Percentiles rank a stretch among this genome's conserved stretches.
Conservation (phyloP, 2,888 invertebrate species). For the Pedicia rivosa region DNA sequence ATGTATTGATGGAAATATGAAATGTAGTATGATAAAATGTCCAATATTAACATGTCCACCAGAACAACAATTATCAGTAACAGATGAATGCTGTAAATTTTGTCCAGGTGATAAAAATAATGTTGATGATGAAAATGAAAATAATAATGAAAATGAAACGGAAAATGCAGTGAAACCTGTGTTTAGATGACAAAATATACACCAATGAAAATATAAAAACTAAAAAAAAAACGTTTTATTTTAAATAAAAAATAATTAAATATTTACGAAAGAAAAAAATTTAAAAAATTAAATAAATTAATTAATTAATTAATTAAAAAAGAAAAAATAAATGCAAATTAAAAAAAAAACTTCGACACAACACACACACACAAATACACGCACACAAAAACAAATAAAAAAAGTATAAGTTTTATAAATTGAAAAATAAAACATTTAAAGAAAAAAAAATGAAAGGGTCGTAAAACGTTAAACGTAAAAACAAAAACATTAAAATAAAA, state of each 20-base stretch:
- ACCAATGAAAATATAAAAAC: no score
- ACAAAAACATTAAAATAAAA: no score
- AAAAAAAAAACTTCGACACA: no score
- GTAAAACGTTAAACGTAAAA: no score
- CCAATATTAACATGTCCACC: conserved; percentile 62
- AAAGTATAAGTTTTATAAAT: no score
- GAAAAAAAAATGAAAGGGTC: no score
- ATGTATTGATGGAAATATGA: conserved; percentile 69
- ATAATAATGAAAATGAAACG: conserved; percentile 3
- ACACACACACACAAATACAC: no score
- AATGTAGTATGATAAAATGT: conserved; percentile 59
- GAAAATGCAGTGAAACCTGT: conserved; percentile 3
- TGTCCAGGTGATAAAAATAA: conserved; percentile 52
- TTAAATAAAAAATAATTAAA: background rate
- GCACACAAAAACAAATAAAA: no score
- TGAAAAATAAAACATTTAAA: no score
- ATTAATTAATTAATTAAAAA: conserved; percentile 2
- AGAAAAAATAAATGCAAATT: conserved; percentile 3
- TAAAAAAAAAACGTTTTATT: no score
- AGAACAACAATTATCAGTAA: conserved; percentile 61
- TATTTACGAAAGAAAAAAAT: background rate
- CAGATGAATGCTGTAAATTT: conserved; percentile 79
- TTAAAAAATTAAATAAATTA: no score
- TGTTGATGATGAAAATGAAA: conserved; percentile 1
- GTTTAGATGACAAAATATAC: conserved; percentile 5